These are phyloP conservation scores for Oncorhynchus tshawytscha DNA, from an alignment of 2,113 vertebrate species.

Conservation along the genomic window DNA sequence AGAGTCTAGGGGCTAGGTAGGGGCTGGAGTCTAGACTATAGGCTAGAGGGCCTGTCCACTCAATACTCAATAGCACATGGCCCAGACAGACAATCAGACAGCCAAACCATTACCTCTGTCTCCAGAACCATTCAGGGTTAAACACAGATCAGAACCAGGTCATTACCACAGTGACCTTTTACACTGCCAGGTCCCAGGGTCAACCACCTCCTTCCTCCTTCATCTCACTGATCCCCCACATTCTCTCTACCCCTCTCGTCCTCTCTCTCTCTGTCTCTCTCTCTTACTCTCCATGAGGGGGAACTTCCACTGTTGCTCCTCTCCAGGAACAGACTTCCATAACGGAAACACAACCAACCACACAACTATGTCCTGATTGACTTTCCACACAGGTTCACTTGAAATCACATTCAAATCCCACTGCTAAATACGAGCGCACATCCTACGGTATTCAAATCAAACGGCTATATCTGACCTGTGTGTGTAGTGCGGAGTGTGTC, in stretches of 20 bases:
- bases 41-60: too few relatives aligned
- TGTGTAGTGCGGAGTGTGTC: too few relatives aligned
- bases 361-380: too few relatives aligned
- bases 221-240: neutral
- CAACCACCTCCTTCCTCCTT: neutral
- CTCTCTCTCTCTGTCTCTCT: conserved; percentile 32
- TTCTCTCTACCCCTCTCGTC: neutral
- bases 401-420: too few relatives aligned
- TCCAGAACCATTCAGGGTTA: conserved; percentile 20
- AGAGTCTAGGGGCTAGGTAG: neutral
- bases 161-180: conserved; percentile 36
- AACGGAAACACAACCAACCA: too few relatives aligned
- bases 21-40: neutral
- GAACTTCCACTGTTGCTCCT: conserved; percentile 63
- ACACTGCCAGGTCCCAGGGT: neutral
- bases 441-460: too few relatives aligned
- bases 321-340: conserved; percentile 47
- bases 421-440: too few relatives aligned
- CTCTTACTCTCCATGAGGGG: conserved; percentile 51
- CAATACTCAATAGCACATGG: neutral
- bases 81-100: neutral
- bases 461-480: too few relatives aligned
- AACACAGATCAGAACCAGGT: conserved; percentile 37
- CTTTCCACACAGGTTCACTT: too few relatives aligned
- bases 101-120: conserved; percentile 1